These are phyloP conservation scores for Pomatostomus ruficeps DNA, from an alignment of 2,113 vertebrate species.

Conservation along the genomic window DNA sequence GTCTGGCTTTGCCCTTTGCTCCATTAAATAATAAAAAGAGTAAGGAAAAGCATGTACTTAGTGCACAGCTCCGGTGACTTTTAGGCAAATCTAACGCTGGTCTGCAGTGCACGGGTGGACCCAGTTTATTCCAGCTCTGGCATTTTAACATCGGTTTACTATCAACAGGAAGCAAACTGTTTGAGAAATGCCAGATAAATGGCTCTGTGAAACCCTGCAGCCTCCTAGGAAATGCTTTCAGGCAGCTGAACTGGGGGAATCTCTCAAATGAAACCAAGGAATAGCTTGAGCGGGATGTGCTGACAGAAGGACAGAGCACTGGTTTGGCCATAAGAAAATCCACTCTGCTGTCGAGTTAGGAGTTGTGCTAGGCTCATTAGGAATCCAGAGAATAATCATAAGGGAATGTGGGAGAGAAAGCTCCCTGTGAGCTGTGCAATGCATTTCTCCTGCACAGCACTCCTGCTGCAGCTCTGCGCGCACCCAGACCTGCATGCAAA, in stretches of 20 bases:
- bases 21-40: not conserved
- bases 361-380: not conserved
- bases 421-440: not conserved
- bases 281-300: not conserved
- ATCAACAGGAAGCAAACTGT: conserved; percentile 43
- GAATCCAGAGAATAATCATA: not conserved
- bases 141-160: conserved; percentile 12
- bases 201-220: conserved; percentile 18
- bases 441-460: not conserved
- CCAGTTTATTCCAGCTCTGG: conserved; percentile 1
- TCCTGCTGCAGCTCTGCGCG: not conserved
- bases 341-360: not conserved
- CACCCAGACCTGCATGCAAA: not conserved
- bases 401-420: not conserved
- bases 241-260: conserved; percentile 6
- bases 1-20: not conserved
- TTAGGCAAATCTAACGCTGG: not conserved
- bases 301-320: not conserved
- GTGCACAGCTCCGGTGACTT: not conserved
- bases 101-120: not conserved
- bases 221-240: conserved; percentile 42
- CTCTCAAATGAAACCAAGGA: not conserved
- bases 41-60: not conserved
- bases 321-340: not conserved
- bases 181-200: conserved; percentile 51